Percentiles rank a stretch among this genome's conserved stretches.
Evolutionary conservation across 2,113 vertebrate species (phyloP).

Genomic region (Gadus macrocephalus): DNA sequence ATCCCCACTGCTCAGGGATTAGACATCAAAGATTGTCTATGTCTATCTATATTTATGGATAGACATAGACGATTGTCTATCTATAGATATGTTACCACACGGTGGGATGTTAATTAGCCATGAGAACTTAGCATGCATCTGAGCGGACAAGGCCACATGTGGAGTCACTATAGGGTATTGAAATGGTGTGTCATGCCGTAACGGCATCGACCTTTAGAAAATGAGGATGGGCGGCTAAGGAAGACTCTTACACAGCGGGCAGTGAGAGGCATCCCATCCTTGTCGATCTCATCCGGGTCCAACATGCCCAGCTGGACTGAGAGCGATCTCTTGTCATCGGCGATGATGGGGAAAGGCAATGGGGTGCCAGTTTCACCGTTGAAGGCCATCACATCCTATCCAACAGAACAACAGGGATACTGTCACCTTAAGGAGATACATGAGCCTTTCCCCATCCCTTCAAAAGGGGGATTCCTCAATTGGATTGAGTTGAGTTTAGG

Average conservation of each 20-base stretch:
- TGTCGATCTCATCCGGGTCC: conserved; percentile 89
- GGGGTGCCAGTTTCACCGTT: conserved; percentile 59
- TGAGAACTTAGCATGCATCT: too few relatives aligned
- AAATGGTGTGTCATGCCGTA: too few relatives aligned
- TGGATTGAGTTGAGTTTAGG: too few relatives aligned
- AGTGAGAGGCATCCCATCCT: conserved; percentile 84
- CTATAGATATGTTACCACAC: too few relatives aligned
- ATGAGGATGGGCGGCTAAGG: too few relatives aligned
- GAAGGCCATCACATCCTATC: conserved; percentile 86
- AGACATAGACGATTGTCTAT: too few relatives aligned
- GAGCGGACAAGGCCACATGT: too few relatives aligned
- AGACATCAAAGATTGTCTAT: background rate
- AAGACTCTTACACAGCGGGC: conserved; percentile 82
- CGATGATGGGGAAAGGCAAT: conserved; percentile 94
- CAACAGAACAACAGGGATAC: background rate
- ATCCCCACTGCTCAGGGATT: background rate
- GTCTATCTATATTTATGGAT: too few relatives aligned
- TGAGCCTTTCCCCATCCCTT: background rate
- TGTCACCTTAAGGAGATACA: background rate
- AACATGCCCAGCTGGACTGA: conserved; percentile 89
- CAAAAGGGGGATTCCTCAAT: too few relatives aligned
- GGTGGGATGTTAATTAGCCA: too few relatives aligned
- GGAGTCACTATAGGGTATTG: too few relatives aligned
- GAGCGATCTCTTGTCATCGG: conserved; percentile 84
- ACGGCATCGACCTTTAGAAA: too few relatives aligned